These are phyloP conservation scores for Microtus oregoni DNA, from an alignment of 2,113 vertebrate species.

Conservation along the genomic window DNA sequence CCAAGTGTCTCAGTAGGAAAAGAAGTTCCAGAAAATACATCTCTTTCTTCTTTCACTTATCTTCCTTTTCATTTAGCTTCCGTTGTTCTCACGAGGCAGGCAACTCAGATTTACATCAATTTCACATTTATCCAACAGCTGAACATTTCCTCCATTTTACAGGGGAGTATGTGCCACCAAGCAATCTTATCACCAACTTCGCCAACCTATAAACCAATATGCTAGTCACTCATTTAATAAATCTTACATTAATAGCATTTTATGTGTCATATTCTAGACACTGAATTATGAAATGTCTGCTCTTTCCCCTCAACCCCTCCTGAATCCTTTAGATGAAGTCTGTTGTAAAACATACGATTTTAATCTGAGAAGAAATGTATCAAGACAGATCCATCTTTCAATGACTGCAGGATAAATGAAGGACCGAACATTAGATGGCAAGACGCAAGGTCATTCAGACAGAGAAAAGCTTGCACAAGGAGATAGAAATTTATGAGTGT, in stretches of 20 bases:
- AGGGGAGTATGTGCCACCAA: neutral
- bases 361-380: neutral
- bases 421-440: neutral
- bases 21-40: neutral
- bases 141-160: neutral
- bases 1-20: neutral
- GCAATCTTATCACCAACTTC: neutral
- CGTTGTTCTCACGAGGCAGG: neutral
- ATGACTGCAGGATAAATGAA: conserved; percentile 21
- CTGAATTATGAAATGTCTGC: neutral
- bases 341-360: neutral
- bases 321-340: conserved; percentile 11
- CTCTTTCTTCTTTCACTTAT: neutral
- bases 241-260: neutral
- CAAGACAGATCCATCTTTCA: conserved; percentile 25
- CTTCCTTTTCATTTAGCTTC: neutral
- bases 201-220: neutral
- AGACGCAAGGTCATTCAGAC: conserved; percentile 4
- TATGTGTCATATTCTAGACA: neutral
- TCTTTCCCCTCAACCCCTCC: neutral
- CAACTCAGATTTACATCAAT: neutral
- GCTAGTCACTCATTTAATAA: conserved; percentile 6
- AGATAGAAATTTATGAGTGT: neutral
- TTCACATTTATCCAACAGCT: neutral
- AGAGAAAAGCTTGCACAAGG: neutral